A percentile compares a stretch with the other conserved stretches of the same genome.
Evolutionary conservation across 2,113 vertebrate genomes (phyloP).

Genomic region (Mungos mungo): DNA sequence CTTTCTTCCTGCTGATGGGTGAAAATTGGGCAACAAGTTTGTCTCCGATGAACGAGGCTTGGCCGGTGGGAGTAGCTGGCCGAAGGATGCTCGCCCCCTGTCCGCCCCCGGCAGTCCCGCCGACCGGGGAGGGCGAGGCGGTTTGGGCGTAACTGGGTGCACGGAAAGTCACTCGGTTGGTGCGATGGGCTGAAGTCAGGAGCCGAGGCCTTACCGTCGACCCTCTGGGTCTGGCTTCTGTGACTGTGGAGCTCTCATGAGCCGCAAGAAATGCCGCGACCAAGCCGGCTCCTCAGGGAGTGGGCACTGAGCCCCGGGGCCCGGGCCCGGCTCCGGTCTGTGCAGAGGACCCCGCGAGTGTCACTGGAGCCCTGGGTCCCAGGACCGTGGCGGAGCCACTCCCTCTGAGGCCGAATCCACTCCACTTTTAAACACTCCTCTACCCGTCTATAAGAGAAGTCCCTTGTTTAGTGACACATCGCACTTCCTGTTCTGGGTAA

Average conservation of each 20-base stretch:
- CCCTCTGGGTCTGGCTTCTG: accelerated
- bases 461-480: accelerated
- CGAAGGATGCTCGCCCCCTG: neutral
- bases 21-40: neutral
- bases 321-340: accelerated
- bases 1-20: neutral
- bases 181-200: accelerated
- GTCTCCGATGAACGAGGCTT: neutral
- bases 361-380: accelerated
- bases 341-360: accelerated
- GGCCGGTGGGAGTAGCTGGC: neutral
- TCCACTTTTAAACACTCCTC: too few relatives aligned
- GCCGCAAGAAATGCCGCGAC: accelerated
- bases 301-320: accelerated
- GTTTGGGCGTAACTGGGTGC: neutral
- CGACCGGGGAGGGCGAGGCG: too few relatives aligned
- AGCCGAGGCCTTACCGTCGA: accelerated
- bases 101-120: too few relatives aligned
- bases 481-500: neutral
- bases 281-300: neutral
- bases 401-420: neutral
- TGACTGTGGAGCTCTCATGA: neutral
- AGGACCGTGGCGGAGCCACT: accelerated
- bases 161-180: accelerated
- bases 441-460: accelerated